Evolutionary conservation across 2,888 invertebrate genomes (phyloP), one percentile per base, ranked within the genome.

Genomic region (Drosophila suboccidentalis): DNA sequence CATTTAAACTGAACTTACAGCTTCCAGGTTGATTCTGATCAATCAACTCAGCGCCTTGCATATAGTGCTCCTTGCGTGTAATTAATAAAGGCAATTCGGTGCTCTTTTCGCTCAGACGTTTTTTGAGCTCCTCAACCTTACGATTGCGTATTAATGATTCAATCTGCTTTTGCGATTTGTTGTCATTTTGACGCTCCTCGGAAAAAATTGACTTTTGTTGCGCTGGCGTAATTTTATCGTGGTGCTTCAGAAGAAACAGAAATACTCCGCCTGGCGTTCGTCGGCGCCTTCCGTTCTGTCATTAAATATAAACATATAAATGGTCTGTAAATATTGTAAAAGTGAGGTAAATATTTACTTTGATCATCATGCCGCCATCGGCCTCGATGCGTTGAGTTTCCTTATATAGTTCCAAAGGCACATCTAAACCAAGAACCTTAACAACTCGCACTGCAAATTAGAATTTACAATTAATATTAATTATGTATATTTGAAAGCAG

Each of bases 191-290:
- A 39, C 94, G 94, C 65, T 96, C 96, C 59, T 95, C 95, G 6
- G 91, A 93, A 91, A 97, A 97, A 85, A 97, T 96, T 86, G 94
- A 92, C 66, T 94, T 94, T 78, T 95, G 94, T 92, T 95, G 95
- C 74, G 95, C 95, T 76, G 94, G 94, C 0, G 95, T 95, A 47
- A 96, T 93, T 59, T 94, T 94, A 54, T 94, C 94, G 77, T 96
- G 95, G 71, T 95, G 94, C 91, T 97, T 96, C 22, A 97, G 93
- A n/a, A 97, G 93, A 91, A 95, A 96, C 46, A 98, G 94, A 92
- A 95, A 98, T 47, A 98, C 95, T 22, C 98, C 98, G 11, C 98
- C 98, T 0, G 97, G 95, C 5, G 97, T 98, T 75, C 98, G 94
- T 58, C 97, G 94, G 59, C 98, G 94, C 8, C 94, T 94, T 50